A percentile compares a stretch with the other conserved stretches of the same genome.
phyloP scores from a whole-genome alignment of 2,797 vertebrate genomes.

The Tangara arthus region DNA sequence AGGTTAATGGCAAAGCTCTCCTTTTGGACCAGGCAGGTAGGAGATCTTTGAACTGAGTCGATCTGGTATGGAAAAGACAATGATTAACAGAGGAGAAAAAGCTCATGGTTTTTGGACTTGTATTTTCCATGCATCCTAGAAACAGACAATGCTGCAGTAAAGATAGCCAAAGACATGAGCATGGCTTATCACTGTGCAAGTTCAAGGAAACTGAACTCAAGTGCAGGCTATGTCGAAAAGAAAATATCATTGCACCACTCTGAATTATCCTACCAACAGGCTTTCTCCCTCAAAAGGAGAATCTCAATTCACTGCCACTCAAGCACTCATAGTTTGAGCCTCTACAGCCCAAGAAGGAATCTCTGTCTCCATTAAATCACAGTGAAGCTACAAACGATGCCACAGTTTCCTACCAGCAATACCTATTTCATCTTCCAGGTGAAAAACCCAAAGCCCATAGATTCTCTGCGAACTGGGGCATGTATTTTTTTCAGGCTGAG shows the following conservation, averaged over 20 bases:
- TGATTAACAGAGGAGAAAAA: neutral
- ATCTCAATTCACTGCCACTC: neutral
- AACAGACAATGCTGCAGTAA: neutral
- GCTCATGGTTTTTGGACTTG: neutral
- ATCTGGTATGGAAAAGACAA: neutral
- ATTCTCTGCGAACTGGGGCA: neutral
- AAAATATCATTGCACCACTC: neutral
- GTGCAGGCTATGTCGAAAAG: neutral
- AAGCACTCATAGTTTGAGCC: neutral
- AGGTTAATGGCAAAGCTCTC: constrained; percentile 15
- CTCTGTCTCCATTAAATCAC: neutral
- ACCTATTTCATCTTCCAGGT: neutral
- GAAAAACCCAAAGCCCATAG: neutral
- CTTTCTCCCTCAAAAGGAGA: neutral
- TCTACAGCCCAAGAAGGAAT: neutral
- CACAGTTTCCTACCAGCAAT: neutral
- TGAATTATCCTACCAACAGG: neutral
- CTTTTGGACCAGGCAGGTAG: neutral
- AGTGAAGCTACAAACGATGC: neutral
- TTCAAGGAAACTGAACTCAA: neutral
- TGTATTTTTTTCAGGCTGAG: neutral
- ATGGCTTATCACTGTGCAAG: neutral
- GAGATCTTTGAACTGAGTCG: neutral
- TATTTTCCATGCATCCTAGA: neutral
- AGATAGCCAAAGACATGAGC: neutral